A percentile compares a stretch with the other conserved stretches of the same genome.
Evolutionary conservation across 2,113 vertebrate genomes (phyloP).

Genomic region (Brienomyrus longianalis): DNA sequence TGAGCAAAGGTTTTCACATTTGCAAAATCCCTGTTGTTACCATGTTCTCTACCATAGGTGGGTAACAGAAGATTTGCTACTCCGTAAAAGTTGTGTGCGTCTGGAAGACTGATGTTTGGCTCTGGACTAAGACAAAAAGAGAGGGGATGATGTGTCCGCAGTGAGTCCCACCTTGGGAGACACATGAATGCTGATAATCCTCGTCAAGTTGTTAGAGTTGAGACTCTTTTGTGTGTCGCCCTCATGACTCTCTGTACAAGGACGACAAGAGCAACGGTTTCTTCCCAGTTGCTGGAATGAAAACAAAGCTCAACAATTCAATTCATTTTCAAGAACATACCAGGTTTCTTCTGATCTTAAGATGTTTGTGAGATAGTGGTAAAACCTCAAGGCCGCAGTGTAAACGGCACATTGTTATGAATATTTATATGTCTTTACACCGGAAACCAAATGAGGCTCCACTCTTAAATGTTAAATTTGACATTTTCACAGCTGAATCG

Average conservation of each 20-base stretch:
- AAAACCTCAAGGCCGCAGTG: neutral
- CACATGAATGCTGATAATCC: neutral
- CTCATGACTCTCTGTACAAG: neutral
- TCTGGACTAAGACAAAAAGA: neutral
- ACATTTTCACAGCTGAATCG: slow-evolving; percentile 13
- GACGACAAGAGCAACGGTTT: neutral
- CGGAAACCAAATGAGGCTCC: neutral
- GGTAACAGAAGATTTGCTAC: neutral
- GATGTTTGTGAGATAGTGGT: neutral
- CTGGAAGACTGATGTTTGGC: neutral
- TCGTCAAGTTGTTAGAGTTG: neutral
- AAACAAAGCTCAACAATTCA: neutral
- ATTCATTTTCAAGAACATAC: neutral
- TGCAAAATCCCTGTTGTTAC: neutral
- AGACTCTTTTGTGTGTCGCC: neutral
- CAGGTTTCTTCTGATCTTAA: neutral
- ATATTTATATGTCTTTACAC: slow-evolving; percentile 7
- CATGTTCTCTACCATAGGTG: neutral
- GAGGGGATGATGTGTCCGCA: neutral
- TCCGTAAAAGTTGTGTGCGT: neutral
- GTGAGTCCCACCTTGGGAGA: neutral
- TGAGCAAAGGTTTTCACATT: neutral
- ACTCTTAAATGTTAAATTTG: neutral
- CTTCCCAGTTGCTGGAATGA: neutral
- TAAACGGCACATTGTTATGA: neutral